A percentile compares a stretch with the other conserved stretches of the same genome.
Evolutionary conservation across 2,888 invertebrate species (phyloP).

Genomic region (Argyra leucocephala): DNA sequence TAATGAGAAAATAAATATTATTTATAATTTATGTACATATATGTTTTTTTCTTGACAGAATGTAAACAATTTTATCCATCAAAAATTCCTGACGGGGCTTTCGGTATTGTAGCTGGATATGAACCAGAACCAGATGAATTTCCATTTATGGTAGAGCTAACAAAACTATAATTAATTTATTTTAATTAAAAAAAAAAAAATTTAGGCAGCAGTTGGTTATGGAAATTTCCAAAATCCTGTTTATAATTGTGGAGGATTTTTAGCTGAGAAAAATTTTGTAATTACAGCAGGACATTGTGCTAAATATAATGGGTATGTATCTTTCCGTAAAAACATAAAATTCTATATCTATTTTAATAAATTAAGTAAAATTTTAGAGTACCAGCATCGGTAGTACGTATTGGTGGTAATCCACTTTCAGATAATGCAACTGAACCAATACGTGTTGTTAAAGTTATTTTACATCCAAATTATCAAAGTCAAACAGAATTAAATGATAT

Average conservation of each 20-base stretch:
- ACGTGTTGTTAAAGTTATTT: neutral
- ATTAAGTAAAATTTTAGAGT: neutral
- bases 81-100: neutral
- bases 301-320: constrained; percentile 12
- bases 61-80: neutral
- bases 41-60: neutral
- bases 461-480: constrained; percentile 21
- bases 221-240: too few relatives aligned
- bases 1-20: too few relatives aligned
- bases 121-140: constrained; percentile 13
- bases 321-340: constrained; percentile 8
- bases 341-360: neutral
- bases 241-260: constrained; percentile 13
- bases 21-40: too few relatives aligned
- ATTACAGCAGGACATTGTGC: constrained; percentile 16
- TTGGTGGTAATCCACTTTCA: too few relatives aligned
- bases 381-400: neutral
- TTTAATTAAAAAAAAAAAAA: too few relatives aligned
- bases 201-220: too few relatives aligned
- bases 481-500: constrained; percentile 14
- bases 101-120: constrained; percentile 8
- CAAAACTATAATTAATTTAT: too few relatives aligned
- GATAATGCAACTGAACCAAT: neutral
- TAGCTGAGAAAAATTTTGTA: constrained; percentile 8
- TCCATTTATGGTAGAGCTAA: constrained; percentile 15